These are phyloP conservation scores for Limnodromus scolopaceus DNA, from an alignment of 2,797 vertebrate species.

Conservation along the genomic window DNA sequence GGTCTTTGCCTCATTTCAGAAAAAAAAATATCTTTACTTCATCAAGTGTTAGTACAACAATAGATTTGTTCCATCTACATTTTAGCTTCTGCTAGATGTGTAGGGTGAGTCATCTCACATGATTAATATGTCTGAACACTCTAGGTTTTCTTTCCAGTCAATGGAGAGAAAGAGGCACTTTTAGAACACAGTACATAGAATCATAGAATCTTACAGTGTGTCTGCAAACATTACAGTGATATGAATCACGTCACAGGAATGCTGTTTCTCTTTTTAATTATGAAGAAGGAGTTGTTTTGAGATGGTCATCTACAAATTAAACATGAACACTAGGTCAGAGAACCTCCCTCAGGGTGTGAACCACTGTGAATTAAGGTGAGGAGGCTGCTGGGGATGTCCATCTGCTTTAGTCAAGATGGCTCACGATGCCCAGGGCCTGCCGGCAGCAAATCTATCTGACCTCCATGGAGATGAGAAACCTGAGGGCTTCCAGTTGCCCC, in stretches of 20 bases:
- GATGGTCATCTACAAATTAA: not conserved
- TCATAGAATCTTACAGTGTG: not conserved
- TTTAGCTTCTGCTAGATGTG: not conserved
- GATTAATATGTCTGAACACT: not conserved
- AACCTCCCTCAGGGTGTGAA: not conserved
- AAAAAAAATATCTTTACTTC: not conserved
- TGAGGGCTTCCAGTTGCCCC: not conserved
- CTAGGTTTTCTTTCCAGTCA: not conserved
- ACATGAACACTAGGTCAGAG: not conserved
- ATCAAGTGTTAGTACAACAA: not conserved
- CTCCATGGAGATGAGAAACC: not conserved
- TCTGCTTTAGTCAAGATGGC: fast-evolving
- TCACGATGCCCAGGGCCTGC: not conserved
- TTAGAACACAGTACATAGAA: not conserved
- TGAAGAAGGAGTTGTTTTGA: not conserved
- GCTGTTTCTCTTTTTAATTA: not conserved
- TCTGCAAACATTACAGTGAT: not conserved
- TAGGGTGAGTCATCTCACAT: not conserved
- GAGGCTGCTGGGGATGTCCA: not conserved
- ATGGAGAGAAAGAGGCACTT: not conserved
- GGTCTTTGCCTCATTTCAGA: not conserved
- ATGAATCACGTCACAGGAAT: not conserved
- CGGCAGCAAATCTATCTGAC: not conserved
- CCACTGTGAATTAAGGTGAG: not conserved
- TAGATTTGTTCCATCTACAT: not conserved